Conservation (phyloP, 2,797 vertebrate species). For the Valencia hispanica region DNA sequence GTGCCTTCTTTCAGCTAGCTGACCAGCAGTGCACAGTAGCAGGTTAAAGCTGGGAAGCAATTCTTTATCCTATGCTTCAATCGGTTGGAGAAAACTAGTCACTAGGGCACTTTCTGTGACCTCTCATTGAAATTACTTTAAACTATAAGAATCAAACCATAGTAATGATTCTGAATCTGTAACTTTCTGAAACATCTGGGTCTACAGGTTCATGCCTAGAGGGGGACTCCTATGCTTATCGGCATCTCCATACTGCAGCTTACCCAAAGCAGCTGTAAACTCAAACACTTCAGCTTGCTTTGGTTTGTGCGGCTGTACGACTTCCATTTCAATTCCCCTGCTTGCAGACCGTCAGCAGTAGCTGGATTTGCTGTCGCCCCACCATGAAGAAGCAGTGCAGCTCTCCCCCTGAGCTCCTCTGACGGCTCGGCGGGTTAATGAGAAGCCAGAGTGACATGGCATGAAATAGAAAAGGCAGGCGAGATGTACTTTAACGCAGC, state of each 20-base stretch:
- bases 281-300: conserved; percentile 30
- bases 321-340: conserved; percentile 27
- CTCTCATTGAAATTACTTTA: background rate
- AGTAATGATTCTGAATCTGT: background rate
- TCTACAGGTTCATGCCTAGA: background rate
- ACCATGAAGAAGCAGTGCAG: conserved; percentile 31
- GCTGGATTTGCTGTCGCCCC: conserved; percentile 24
- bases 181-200: background rate
- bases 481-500: conserved; percentile 47
- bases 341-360: conserved; percentile 33
- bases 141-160: background rate
- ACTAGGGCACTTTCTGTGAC: too few species aligned
- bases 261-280: conserved; percentile 27
- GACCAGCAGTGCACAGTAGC: background rate
- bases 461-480: conserved; percentile 69
- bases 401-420: conserved; percentile 30
- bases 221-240: conserved; percentile 20
- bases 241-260: conserved; percentile 10
- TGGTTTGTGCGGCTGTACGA: conserved; percentile 5
- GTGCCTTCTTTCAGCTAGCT: background rate
- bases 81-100: background rate
- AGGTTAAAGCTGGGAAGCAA: background rate
- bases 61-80: background rate
- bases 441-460: conserved; percentile 64
- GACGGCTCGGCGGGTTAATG: conserved; percentile 65